Conservation (phyloP, 2,797 vertebrate genomes). For the Tangara arthus region DNA sequence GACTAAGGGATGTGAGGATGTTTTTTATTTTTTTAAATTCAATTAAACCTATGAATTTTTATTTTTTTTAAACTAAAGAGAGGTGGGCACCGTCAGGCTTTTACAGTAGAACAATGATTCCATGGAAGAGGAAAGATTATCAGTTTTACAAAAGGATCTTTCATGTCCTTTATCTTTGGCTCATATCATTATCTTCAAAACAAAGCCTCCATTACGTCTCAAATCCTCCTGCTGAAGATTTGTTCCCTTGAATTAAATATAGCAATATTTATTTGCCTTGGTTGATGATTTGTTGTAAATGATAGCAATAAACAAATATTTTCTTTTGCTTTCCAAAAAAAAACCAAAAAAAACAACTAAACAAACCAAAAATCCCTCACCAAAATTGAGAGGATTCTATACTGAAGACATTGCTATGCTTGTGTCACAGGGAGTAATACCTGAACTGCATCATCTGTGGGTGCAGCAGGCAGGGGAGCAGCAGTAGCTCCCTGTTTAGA, state of each 20-base stretch:
- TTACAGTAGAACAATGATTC: neutral
- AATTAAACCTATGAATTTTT: neutral
- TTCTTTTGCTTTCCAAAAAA: neutral
- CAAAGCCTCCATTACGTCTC: neutral
- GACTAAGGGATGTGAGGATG: neutral
- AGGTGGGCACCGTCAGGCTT: neutral
- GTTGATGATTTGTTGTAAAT: neutral
- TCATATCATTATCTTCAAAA: neutral
- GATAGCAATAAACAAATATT: neutral
- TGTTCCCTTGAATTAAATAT: neutral
- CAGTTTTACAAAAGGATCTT: neutral
- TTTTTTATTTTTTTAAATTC: neutral
- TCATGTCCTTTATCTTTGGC: neutral
- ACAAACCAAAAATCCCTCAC: neutral
- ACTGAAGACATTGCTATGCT: neutral
- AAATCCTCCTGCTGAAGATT: neutral
- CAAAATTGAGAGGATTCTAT: neutral
- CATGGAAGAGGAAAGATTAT: neutral
- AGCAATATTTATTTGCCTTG: neutral
- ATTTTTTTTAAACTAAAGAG: neutral
- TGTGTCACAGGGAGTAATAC: neutral
- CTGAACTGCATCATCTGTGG: neutral
- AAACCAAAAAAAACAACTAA: neutral
- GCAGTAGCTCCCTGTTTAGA: accelerated
- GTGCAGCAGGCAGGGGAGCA: neutral